A percentile compares a stretch with the other conserved stretches of the same genome.
phyloP scores from a whole-genome alignment of 2,113 vertebrate species.

The Sardina pilchardus region DNA sequence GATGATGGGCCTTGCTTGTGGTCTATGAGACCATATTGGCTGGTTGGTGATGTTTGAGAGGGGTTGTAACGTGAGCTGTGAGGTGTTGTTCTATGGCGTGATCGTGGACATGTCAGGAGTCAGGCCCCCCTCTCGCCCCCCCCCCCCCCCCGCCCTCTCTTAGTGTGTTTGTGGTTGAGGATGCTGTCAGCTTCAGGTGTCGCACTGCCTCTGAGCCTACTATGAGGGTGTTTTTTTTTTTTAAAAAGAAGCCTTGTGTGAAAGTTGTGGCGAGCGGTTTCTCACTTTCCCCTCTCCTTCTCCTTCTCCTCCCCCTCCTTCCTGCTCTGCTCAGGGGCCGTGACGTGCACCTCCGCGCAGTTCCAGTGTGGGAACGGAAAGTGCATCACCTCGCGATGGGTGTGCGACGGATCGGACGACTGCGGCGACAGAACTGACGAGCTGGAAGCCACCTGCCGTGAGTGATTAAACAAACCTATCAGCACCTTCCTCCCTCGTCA shows the following conservation, averaged over 20 bases:
- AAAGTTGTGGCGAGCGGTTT: neutral
- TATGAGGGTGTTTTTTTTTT: neutral
- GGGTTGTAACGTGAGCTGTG: neutral
- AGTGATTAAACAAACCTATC: constrained; percentile 44
- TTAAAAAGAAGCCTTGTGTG: neutral
- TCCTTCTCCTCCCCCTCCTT: neutral
- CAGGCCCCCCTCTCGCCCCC: no score
- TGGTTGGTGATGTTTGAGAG: neutral
- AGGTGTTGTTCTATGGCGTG: neutral
- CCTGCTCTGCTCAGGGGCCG: constrained; percentile 48
- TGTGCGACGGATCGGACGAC: constrained; percentile 79
- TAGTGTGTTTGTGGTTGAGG: neutral
- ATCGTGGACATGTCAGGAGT: neutral
- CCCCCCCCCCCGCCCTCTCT: neutral
- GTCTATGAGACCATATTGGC: neutral
- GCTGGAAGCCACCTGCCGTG: constrained; percentile 70
- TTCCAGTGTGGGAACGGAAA: constrained; percentile 74
- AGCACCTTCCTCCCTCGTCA: neutral
- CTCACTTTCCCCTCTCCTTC: neutral
- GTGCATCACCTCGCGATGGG: constrained; percentile 78
- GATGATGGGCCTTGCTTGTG: no score
- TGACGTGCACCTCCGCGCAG: constrained; percentile 64
- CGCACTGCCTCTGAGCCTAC: neutral
- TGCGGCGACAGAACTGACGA: constrained; percentile 82
- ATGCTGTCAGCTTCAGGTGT: neutral